Evolutionary conservation across 2,113 vertebrate species (phyloP).

Genomic region (Bothrops jararaca): DNA sequence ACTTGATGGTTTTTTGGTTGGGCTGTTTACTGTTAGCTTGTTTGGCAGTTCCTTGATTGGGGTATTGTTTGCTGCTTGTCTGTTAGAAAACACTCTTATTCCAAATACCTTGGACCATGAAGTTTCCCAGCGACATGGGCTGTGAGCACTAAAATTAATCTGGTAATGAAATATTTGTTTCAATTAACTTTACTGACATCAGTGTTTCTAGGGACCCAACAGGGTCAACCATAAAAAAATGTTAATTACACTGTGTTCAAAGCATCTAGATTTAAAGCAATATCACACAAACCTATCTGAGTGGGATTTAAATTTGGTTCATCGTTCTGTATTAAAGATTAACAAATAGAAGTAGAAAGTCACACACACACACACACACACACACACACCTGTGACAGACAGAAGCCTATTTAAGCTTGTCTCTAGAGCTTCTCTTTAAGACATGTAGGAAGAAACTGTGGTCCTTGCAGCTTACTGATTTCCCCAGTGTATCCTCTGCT

Average conservation of each 20-base stretch:
- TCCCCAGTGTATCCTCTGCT: not conserved
- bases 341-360: not conserved
- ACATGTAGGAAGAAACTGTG: not conserved
- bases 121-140: not conserved
- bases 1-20: not conserved
- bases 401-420: not conserved
- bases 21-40: not conserved
- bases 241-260: constrained; percentile 27
- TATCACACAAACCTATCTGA: not conserved
- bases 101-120: not conserved
- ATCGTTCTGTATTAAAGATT: not conserved
- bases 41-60: not conserved
- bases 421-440: not conserved
- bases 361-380: not conserved
- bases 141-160: constrained; percentile 8
- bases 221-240: not conserved
- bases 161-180: constrained; percentile 29
- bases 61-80: not conserved
- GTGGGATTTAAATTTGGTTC: not conserved
- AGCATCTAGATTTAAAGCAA: not conserved
- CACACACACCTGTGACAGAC: not conserved
- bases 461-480: not conserved
- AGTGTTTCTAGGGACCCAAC: not conserved
- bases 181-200: not conserved
- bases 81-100: not conserved